A percentile compares a stretch with the other conserved stretches of the same genome.
These are phyloP conservation scores for Lacerta viridis DNA, from an alignment of 2,797 vertebrate genomes.

Conservation along the genomic window DNA sequence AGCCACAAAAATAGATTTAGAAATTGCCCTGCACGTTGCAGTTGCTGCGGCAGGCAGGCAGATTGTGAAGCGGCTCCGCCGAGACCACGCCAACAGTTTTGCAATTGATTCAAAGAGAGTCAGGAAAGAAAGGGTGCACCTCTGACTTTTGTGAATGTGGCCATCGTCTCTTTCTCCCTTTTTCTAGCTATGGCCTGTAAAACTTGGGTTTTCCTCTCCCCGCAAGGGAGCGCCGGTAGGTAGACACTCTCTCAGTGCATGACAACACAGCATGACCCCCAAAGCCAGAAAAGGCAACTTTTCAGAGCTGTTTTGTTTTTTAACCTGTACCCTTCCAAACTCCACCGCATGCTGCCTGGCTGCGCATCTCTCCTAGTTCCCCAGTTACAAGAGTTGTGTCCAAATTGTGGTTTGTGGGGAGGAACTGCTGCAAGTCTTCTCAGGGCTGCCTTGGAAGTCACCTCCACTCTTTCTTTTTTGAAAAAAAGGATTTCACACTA, in stretches of 20 bases:
- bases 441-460: not conserved
- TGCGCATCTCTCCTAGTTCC: conserved; percentile 2
- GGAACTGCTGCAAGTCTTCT: not conserved
- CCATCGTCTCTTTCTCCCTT: conserved; percentile 71
- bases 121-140: too few species aligned
- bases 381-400: not conserved
- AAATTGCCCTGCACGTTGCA: not conserved
- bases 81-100: not conserved
- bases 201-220: conserved; percentile 96
- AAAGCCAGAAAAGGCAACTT: conserved; percentile 32
- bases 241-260: conserved; percentile 75
- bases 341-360: conserved; percentile 50
- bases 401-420: not conserved
- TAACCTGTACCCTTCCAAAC: not conserved
- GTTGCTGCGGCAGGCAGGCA: not conserved
- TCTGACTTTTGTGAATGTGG: conserved; percentile 59
- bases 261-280: conserved; percentile 66
- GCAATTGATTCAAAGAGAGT: not conserved
- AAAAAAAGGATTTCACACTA: not conserved
- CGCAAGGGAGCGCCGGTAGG: conserved; percentile 96
- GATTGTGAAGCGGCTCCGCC: not conserved
- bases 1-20: not conserved
- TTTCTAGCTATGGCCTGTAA: conserved; percentile 92
- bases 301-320: not conserved
- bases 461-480: too few species aligned